Evolutionary conservation across 2,797 vertebrate genomes (phyloP).

Genomic region (Sebastes kiyomatsui): DNA sequence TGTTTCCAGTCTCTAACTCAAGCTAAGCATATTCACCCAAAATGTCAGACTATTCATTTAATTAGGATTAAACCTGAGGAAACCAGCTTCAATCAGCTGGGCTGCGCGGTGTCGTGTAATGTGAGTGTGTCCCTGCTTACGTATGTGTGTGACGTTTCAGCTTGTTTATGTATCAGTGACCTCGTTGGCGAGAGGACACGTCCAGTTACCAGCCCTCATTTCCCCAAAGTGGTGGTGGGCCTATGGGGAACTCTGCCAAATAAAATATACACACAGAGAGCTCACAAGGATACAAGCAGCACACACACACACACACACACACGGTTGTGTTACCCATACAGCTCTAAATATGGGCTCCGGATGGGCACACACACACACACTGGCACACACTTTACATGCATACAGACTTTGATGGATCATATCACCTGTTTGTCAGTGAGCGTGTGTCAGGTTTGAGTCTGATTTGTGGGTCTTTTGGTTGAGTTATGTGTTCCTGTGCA

Average conservation of each 20-base stretch:
- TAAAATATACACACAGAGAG: conserved; percentile 30
- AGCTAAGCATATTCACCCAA: neutral
- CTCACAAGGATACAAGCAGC: neutral
- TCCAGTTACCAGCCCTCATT: conserved; percentile 30
- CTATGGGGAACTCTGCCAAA: conserved; percentile 31
- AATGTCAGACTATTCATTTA: neutral
- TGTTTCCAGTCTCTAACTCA: neutral
- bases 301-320: neutral
- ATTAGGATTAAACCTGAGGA: neutral
- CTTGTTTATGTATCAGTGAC: conserved; percentile 26
- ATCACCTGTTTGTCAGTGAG: conserved; percentile 12
- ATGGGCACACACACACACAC: neutral
- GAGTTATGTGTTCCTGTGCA: neutral
- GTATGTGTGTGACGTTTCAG: neutral
- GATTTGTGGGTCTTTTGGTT: conserved; percentile 42
- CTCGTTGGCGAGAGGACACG: conserved; percentile 15
- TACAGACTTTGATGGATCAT: neutral
- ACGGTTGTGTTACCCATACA: neutral
- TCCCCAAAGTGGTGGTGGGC: conserved; percentile 27
- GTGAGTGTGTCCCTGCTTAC: neutral
- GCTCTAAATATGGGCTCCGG: conserved; percentile 21
- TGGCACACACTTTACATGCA: neutral
- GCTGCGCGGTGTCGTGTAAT: neutral
- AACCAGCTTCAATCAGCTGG: neutral
- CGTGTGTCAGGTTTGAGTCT: conserved; percentile 37